Evolutionary conservation across 2,888 invertebrate species (phyloP).

Genomic region (Pollenia amentaria): DNA sequence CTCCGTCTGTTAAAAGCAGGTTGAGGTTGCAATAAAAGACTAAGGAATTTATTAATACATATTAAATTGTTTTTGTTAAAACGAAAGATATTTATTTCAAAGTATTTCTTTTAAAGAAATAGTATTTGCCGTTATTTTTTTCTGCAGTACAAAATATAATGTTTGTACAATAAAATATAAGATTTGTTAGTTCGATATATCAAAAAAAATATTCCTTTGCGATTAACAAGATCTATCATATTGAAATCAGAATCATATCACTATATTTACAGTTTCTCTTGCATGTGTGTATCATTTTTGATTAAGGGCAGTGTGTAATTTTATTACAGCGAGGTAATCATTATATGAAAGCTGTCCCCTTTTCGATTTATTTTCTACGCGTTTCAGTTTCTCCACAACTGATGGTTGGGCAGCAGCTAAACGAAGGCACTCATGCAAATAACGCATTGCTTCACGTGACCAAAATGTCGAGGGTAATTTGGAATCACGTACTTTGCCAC

Average conservation of each 20-base stretch:
- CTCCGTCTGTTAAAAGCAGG: too few relatives aligned
- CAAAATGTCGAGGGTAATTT: constrained; percentile 80
- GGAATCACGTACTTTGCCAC: constrained; percentile 49
- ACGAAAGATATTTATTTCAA: constrained; percentile 55
- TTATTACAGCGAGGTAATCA: constrained; percentile 82
- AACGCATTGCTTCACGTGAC: constrained; percentile 83
- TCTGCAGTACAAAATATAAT: constrained; percentile 67
- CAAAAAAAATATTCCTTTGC: constrained; percentile 10
- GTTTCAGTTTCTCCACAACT: constrained; percentile 78
- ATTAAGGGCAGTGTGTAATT: constrained; percentile 79
- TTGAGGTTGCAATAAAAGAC: too few relatives aligned
- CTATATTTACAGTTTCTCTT: constrained; percentile 37
- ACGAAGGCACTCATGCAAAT: constrained; percentile 79
- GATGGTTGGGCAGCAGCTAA: constrained; percentile 72
- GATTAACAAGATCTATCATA: constrained; percentile 34
- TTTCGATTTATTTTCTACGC: constrained; percentile 80
- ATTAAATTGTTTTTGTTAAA: constrained; percentile 7
- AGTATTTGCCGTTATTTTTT: constrained; percentile 11
- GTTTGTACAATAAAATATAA: constrained; percentile 64
- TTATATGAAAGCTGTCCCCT: constrained; percentile 82
- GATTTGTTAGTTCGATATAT: constrained; percentile 56
- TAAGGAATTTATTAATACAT: not conserved
- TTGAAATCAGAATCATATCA: constrained; percentile 57
- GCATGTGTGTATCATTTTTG: constrained; percentile 71
- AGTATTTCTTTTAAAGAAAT: constrained; percentile 64